Conservation (phyloP, 2,888 invertebrate species). For the Eudasyphora cyanicolor region DNA sequence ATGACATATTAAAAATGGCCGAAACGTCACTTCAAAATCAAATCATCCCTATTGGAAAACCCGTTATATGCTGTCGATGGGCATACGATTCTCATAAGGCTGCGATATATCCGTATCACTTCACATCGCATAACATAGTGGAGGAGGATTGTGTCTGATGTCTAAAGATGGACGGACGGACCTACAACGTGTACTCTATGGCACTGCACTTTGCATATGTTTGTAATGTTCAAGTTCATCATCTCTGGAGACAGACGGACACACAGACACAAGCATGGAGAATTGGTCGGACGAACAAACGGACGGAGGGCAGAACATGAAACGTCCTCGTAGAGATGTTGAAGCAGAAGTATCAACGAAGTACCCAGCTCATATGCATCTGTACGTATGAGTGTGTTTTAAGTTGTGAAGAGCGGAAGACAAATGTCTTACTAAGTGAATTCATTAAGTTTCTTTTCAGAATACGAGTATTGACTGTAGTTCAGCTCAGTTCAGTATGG, state of each 20-base stretch:
- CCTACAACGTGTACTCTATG: slow-evolving; percentile 37
- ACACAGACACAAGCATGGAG: slow-evolving; percentile 17
- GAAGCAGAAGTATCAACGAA: background rate
- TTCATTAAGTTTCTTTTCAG: slow-evolving; percentile 63
- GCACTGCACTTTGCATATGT: slow-evolving; percentile 27
- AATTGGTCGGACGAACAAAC: slow-evolving; percentile 2
- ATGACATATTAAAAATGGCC: no score
- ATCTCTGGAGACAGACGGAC: slow-evolving; percentile 23
- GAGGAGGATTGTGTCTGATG: slow-evolving; percentile 30
- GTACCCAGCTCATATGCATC: slow-evolving; percentile 14
- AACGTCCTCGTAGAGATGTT: background rate
- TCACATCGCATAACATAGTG: no score
- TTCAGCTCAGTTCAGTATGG: slow-evolving; percentile 11
- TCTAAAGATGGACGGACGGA: slow-evolving; percentile 17
- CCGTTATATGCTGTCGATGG: background rate
- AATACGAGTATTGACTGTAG: slow-evolving; percentile 54
- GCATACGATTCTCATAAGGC: background rate
- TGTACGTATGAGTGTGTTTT: slow-evolving; percentile 11
- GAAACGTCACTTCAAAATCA: no score
- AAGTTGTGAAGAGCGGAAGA: slow-evolving; percentile 64
- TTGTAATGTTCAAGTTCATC: slow-evolving; percentile 58
- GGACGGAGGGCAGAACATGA: background rate
- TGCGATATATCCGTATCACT: slow-evolving; percentile 17
- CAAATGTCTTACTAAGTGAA: slow-evolving; percentile 68
- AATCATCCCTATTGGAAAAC: no score